Conservation (phyloP, 2,888 invertebrate species). For the Gymnosoma rotundatum region DNA sequence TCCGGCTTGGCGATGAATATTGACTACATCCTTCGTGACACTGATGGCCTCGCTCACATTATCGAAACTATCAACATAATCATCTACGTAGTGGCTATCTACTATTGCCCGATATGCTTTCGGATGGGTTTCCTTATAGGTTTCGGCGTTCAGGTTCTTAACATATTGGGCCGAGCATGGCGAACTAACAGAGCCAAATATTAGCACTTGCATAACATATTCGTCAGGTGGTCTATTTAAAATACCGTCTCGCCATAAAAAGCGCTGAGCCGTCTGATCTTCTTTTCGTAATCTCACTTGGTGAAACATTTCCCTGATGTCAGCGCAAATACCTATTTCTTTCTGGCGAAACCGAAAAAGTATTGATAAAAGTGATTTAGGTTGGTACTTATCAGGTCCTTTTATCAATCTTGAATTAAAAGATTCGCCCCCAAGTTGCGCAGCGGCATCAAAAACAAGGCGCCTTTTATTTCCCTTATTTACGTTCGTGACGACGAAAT, state of each 20-base stretch:
- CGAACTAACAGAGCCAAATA: constrained; percentile 61
- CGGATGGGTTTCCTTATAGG: constrained; percentile 30
- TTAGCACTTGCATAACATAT: constrained; percentile 55
- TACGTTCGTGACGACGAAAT: no score
- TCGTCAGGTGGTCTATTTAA: constrained; percentile 24
- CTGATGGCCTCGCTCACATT: constrained; percentile 52
- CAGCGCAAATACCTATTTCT: no score
- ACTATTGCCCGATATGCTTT: constrained; percentile 55
- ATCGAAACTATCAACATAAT: constrained; percentile 31
- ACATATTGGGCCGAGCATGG: constrained; percentile 57
- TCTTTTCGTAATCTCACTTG: constrained; percentile 34
- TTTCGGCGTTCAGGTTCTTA: constrained; percentile 58
- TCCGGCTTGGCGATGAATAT: constrained; percentile 58
- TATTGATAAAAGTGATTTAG: no score
- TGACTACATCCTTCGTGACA: constrained; percentile 51
- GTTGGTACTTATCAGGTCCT: no score
- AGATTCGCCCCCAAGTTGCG: no score
- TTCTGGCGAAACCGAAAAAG: no score
- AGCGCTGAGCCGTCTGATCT: constrained; percentile 55
- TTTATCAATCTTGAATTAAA: no score
- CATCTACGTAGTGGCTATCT: constrained; percentile 63
- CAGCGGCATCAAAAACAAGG: no score
- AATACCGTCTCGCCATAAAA: constrained; percentile 29
- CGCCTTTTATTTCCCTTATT: no score
- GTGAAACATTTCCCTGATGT: constrained; percentile 39